Evolutionary conservation across 2,113 vertebrate genomes (phyloP), one percentile per base, ranked within the genome.

Genomic region (Illadopsis cleaveri): DNA sequence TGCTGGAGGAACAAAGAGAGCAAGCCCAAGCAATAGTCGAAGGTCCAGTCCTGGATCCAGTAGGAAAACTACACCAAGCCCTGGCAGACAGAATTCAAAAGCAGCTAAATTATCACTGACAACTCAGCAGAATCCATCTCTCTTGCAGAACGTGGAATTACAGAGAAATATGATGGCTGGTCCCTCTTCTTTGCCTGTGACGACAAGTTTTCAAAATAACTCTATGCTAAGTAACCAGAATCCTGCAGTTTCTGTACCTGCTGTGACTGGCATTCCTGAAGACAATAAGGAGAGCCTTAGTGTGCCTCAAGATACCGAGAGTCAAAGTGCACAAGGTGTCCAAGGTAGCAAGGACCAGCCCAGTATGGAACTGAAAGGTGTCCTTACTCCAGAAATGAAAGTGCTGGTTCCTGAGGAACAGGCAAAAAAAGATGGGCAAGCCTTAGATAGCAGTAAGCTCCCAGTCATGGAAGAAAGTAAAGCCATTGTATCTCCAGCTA

Each of bases 11-110:
- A 97, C 98, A 57, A 99, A 99, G 95, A 98, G 99, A 89, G 98
- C 99, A 65, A 99, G 99, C 98, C 99, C 99, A 60, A 99, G 99
- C 97, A 99, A 98, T 87, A 99, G 99, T 95, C 98, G 99, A 44
- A 98, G 99, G 86, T 99, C 99, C 79, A 99, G 99, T 97, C 99
- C 99, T 93, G 99, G 99, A 25, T 99, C 99, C 75, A 99, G 98
- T 77, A 98, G 99, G 89, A 99, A 99, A 97, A 98, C 99, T 30
- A 99, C 99, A 33, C 99, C 99, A 60, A 99, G 99, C 97, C 99
- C 99, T 84, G 99, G 99, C 60, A 99, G 99, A 91, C 99, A 99
- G 95, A 99, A 99, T 89, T 98, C 98, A 82, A 98, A 98, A 97
- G 72, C 97, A 90, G 96, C 98, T 87, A 99, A 99, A 96, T 97